These are phyloP conservation scores for Pseudococcus jackbeardsleyi DNA, from an alignment of 2,888 invertebrate genomes.

Conservation along the genomic window DNA sequence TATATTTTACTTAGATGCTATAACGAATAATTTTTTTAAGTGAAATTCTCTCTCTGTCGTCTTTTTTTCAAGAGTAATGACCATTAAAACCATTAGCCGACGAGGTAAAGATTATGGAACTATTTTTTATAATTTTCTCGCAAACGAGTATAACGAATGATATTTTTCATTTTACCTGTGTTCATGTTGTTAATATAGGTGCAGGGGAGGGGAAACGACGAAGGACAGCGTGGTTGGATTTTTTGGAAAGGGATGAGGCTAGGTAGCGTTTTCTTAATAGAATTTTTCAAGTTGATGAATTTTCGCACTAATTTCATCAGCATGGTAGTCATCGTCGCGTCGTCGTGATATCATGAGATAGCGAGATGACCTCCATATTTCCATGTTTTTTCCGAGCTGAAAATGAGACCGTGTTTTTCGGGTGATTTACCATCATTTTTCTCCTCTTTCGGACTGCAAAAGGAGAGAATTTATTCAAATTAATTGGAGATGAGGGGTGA, in stretches of 20 bases:
- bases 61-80: constrained; percentile 30
- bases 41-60: background rate
- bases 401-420: too few relatives aligned
- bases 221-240: background rate
- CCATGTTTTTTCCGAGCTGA: too few relatives aligned
- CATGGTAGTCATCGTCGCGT: background rate
- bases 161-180: constrained; percentile 36
- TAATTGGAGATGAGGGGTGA: too few relatives aligned
- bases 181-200: background rate
- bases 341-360: background rate
- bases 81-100: constrained; percentile 35
- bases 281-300: constrained; percentile 43
- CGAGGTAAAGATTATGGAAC: constrained; percentile 39
- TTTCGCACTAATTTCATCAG: background rate
- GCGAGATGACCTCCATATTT: too few relatives aligned
- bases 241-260: too few relatives aligned
- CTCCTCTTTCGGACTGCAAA: too few relatives aligned
- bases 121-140: constrained; percentile 43
- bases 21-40: constrained; percentile 40
- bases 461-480: too few relatives aligned
- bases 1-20: constrained; percentile 36
- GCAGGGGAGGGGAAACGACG: background rate
- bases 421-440: too few relatives aligned
- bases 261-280: background rate
- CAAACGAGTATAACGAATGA: background rate